A percentile compares a stretch with the other conserved stretches of the same genome.
Conservation (phyloP, 1,140 invertebrate species). For the Stegodyphus mimosarum region DNA sequence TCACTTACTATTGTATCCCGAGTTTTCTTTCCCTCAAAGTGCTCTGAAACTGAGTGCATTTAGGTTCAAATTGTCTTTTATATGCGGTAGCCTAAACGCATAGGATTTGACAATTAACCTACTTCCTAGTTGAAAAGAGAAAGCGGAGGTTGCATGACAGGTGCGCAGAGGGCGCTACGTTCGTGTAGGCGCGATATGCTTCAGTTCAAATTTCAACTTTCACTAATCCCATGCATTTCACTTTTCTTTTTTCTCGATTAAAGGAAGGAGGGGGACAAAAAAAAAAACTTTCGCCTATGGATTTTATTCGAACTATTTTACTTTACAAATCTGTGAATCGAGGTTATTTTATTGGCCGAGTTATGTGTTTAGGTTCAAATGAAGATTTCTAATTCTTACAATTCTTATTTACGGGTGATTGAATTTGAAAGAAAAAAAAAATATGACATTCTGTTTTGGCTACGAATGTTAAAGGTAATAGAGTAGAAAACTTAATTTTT, state of each 20-base stretch:
- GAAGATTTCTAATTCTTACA: too few species aligned
- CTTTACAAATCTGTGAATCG: not conserved
- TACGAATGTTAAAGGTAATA: too few species aligned
- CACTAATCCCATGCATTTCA: not conserved
- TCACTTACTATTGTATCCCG: constrained; percentile 51
- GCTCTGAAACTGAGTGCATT: constrained; percentile 38
- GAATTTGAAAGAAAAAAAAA: too few species aligned
- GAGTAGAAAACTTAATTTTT: too few species aligned
- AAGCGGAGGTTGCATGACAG: constrained; percentile 41
- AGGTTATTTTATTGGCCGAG: not conserved
- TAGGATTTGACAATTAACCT: constrained; percentile 47
- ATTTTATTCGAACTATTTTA: not conserved
- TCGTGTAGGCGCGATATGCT: constrained; percentile 23
- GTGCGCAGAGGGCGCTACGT: constrained; percentile 18
- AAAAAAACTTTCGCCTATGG: not conserved
- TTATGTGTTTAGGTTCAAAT: too few species aligned
- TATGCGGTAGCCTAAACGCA: constrained; percentile 39
- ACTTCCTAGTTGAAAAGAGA: constrained; percentile 52
- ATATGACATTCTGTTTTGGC: too few species aligned
- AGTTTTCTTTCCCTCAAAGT: constrained; percentile 4
- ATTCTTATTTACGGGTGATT: too few species aligned
- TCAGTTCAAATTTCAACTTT: constrained; percentile 30
- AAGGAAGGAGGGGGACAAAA: too few species aligned
- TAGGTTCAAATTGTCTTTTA: constrained; percentile 53
- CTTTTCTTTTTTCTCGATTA: not conserved